Evolutionary conservation across 1,140 invertebrate species (phyloP).

Genomic region (Pseudobourletiella spinata): DNA sequence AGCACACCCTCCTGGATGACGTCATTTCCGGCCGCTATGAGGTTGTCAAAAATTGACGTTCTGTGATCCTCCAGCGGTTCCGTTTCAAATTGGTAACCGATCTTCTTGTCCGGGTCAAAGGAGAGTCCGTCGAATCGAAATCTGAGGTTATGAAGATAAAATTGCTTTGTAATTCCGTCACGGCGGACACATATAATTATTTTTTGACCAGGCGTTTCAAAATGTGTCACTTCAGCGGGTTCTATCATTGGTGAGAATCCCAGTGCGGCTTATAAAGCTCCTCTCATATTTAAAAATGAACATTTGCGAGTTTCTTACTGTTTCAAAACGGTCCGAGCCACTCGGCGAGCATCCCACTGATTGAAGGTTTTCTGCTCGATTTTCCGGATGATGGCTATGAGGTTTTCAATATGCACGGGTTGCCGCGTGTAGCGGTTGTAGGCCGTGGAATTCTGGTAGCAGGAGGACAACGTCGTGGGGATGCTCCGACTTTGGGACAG

Average conservation of each 20-base stretch:
- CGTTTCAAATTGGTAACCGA: constrained; percentile 17
- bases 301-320: constrained; percentile 10
- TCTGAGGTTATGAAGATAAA: too few relatives aligned
- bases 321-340: constrained; percentile 28
- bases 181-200: too few relatives aligned
- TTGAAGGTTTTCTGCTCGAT: constrained; percentile 32
- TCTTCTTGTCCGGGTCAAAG: constrained; percentile 12
- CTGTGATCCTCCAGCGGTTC: background rate
- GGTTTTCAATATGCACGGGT: constrained; percentile 36
- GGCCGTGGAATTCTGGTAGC: constrained; percentile 32
- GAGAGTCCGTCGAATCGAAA: constrained; percentile 36
- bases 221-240: too few relatives aligned
- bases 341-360: constrained; percentile 30
- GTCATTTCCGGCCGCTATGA: constrained; percentile 17
- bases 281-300: too few relatives aligned
- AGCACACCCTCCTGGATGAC: constrained; percentile 27
- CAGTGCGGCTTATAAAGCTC: too few relatives aligned
- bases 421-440: constrained; percentile 31
- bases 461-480: constrained; percentile 22
- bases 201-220: too few relatives aligned
- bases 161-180: too few relatives aligned
- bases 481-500: constrained; percentile 5
- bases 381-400: constrained; percentile 37
- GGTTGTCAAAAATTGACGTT: background rate
- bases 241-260: too few relatives aligned